A percentile compares a stretch with the other conserved stretches of the same genome.
Conservation (phyloP, 2,113 vertebrate genomes). For the Ictidomys tridecemlineatus region DNA sequence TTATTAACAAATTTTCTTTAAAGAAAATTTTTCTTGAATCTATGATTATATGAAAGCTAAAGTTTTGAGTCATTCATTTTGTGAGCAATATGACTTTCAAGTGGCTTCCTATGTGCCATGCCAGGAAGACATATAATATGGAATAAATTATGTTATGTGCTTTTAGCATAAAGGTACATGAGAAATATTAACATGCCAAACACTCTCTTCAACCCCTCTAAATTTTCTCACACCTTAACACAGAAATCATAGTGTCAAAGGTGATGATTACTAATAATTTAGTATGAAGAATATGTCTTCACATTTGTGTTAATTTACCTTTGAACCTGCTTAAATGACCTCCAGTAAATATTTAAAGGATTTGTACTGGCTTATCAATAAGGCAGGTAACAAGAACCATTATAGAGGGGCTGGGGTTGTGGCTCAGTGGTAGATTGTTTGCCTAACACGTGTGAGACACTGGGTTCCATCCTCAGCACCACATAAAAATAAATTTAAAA, state of each 20-base stretch:
- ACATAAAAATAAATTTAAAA: too few relatives aligned
- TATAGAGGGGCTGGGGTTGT: too few relatives aligned
- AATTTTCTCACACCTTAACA: not conserved
- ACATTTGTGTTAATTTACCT: constrained; percentile 68
- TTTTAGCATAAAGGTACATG: not conserved
- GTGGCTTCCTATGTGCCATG: constrained; percentile 40
- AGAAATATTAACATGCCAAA: constrained; percentile 59
- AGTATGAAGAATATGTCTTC: constrained; percentile 60
- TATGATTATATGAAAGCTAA: constrained; percentile 29
- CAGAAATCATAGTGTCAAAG: constrained; percentile 18
- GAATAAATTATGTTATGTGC: constrained; percentile 61
- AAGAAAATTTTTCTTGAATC: constrained; percentile 49
- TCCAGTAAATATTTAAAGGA: constrained; percentile 49
- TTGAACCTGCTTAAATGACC: constrained; percentile 38
- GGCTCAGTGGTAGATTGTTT: too few relatives aligned
- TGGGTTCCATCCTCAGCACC: too few relatives aligned
- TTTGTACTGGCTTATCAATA: constrained; percentile 52
- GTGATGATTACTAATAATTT: constrained; percentile 60
- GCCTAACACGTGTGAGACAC: too few relatives aligned
- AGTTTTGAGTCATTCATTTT: not conserved
- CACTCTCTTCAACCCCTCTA: not conserved
- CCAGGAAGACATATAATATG: constrained; percentile 60
- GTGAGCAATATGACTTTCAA: constrained; percentile 67
- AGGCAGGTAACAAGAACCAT: not conserved
- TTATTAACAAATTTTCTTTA: constrained; percentile 29